Evolutionary conservation across 1,140 invertebrate genomes (phyloP).

Genomic region (Atopsyche davidsoni): DNA sequence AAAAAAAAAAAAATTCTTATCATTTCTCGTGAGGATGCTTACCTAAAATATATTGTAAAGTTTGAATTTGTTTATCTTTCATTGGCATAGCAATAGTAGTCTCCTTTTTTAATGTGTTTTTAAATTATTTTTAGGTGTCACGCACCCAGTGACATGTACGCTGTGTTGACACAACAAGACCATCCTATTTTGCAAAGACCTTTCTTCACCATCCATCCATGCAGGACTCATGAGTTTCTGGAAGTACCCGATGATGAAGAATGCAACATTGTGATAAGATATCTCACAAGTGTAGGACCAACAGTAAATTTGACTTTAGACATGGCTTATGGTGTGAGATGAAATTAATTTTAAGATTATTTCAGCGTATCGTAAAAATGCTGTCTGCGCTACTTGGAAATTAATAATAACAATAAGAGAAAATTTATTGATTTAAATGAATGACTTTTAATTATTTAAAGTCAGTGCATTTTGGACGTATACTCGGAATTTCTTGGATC

Average conservation of each 20-base stretch:
- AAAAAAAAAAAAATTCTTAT: too few relatives aligned
- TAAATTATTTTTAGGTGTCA: conserved; percentile 15
- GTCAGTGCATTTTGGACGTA: too few relatives aligned
- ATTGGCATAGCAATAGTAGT: background rate
- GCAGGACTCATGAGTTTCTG: conserved; percentile 27
- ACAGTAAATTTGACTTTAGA: conserved; percentile 18
- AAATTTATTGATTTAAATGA: too few relatives aligned
- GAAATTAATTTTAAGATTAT: background rate
- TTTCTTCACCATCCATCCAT: conserved; percentile 27
- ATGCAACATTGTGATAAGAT: conserved; percentile 20
- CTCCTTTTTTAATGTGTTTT: background rate
- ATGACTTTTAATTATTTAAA: too few relatives aligned
- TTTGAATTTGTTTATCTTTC: background rate
- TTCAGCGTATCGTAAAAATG: too few relatives aligned
- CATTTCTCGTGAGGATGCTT: too few relatives aligned
- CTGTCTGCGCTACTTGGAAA: too few relatives aligned
- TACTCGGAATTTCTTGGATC: too few relatives aligned
- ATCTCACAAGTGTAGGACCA: conserved; percentile 24
- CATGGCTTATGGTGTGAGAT: conserved; percentile 14
- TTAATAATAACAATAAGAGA: too few relatives aligned
- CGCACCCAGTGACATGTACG: conserved; percentile 17
- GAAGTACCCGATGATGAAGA: background rate
- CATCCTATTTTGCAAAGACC: conserved; percentile 23
- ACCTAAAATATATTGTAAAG: too few relatives aligned
- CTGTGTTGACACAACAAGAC: conserved; percentile 25